A percentile compares a stretch with the other conserved stretches of the same genome.
Conservation (phyloP, 2,888 invertebrate species). For the Nasonovia ribisnigri region DNA sequence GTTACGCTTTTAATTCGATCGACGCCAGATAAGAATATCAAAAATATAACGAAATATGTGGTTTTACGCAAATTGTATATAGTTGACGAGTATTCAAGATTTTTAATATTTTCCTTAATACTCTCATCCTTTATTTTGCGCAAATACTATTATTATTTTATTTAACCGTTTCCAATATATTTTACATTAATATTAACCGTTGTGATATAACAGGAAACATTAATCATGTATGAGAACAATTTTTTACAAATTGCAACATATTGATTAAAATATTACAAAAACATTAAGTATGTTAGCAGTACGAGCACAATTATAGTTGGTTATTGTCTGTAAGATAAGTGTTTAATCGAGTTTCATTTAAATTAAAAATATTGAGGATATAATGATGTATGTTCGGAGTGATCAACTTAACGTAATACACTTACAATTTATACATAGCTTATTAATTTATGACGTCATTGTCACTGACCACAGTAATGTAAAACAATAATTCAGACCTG, state of each 20-base stretch:
- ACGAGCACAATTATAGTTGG: too few relatives aligned
- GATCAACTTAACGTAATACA: too few relatives aligned
- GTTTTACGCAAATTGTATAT: not conserved
- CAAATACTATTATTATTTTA: not conserved
- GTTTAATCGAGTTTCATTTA: too few relatives aligned
- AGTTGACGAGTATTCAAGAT: not conserved
- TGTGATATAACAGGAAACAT: too few relatives aligned
- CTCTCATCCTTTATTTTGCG: not conserved
- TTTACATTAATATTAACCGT: too few relatives aligned
- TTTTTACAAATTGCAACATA: too few relatives aligned
- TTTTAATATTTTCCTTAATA: not conserved
- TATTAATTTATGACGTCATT: not conserved
- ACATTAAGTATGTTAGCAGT: too few relatives aligned
- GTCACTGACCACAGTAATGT: not conserved
- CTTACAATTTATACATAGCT: not conserved
- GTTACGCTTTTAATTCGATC: slow-evolving; percentile 44
- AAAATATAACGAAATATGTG: slow-evolving; percentile 5
- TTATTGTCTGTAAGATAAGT: too few relatives aligned
- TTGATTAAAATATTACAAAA: too few relatives aligned
- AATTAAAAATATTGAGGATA: too few relatives aligned
- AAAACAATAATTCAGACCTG: not conserved
- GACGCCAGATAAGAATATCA: slow-evolving; percentile 1
- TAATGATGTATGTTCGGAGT: too few relatives aligned
- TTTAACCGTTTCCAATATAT: not conserved
- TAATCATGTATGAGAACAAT: too few relatives aligned